Evolutionary conservation across 2,113 vertebrate species (phyloP).

Genomic region (Boleophthalmus pectinirostris): DNA sequence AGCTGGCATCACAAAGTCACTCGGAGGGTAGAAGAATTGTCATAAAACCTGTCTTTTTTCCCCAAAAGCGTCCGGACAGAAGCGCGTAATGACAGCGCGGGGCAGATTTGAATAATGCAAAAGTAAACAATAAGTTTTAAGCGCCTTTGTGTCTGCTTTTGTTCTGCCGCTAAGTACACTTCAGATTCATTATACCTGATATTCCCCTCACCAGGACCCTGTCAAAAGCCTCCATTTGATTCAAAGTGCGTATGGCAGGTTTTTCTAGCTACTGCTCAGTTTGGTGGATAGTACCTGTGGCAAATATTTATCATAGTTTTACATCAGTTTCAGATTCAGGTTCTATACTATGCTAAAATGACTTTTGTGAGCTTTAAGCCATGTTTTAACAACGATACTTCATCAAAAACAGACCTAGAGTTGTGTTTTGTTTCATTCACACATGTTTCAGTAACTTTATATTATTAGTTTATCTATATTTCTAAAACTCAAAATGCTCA

Average conservation of each 20-base stretch:
- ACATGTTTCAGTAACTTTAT: too few species aligned
- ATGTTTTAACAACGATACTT: too few species aligned
- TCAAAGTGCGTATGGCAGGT: slow-evolving; percentile 4
- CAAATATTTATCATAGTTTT: too few species aligned
- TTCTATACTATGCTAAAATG: too few species aligned
- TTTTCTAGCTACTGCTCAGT: neutral
- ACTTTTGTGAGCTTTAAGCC: too few species aligned
- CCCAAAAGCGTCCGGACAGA: neutral
- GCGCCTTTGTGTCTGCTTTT: slow-evolving; percentile 2
- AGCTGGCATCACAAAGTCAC: slow-evolving; percentile 6
- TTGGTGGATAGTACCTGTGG: neutral
- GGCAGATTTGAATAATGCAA: slow-evolving; percentile 19
- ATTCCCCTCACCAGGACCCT: neutral
- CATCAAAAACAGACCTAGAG: too few species aligned
- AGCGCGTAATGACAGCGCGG: neutral
- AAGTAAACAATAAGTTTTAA: slow-evolving; percentile 7
- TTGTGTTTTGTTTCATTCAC: too few species aligned
- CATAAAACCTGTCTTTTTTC: slow-evolving; percentile 22
- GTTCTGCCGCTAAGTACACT: slow-evolving; percentile 8
- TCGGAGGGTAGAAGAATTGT: slow-evolving; percentile 5
- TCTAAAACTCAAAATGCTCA: too few species aligned
- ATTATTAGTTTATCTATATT: too few species aligned
- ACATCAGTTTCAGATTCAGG: too few species aligned
- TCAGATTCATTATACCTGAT: slow-evolving; percentile 3
- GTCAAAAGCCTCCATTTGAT: slow-evolving; percentile 2